phyloP scores from a whole-genome alignment of 2,797 vertebrate species.

The Pseudochirops corinnae region DNA sequence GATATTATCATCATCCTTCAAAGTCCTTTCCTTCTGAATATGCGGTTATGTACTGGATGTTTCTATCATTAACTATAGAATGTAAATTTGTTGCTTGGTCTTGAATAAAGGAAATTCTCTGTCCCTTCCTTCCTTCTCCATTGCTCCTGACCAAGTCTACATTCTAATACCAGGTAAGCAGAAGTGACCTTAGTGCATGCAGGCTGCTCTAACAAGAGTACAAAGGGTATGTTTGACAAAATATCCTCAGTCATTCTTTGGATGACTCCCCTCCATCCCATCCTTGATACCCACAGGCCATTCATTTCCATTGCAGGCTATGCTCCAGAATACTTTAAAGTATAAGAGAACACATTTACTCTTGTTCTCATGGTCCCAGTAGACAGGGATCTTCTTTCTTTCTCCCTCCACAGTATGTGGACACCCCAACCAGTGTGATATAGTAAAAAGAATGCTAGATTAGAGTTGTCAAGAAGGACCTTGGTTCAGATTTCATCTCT shows the following conservation, averaged over 20 bases:
- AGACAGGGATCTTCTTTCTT: background rate
- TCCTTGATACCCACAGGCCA: background rate
- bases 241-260: background rate
- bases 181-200: background rate
- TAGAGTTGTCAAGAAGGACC: background rate
- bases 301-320: background rate
- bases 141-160: background rate
- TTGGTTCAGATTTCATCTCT: background rate
- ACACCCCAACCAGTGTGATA: background rate
- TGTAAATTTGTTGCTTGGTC: background rate
- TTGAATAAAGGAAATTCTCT: background rate
- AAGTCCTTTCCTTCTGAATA: background rate
- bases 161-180: background rate
- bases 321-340: background rate
- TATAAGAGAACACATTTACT: background rate
- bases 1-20: background rate
- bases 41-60: background rate
- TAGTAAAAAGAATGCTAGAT: background rate
- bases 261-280: background rate
- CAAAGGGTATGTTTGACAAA: background rate
- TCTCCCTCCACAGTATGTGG: too few species aligned
- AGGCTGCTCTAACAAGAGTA: background rate
- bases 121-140: background rate
- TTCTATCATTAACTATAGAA: background rate
- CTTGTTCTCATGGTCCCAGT: background rate